Percentiles rank a stretch among this genome's conserved stretches.
Conservation (phyloP, 2,113 vertebrate species). For the Bucco capensis region DNA sequence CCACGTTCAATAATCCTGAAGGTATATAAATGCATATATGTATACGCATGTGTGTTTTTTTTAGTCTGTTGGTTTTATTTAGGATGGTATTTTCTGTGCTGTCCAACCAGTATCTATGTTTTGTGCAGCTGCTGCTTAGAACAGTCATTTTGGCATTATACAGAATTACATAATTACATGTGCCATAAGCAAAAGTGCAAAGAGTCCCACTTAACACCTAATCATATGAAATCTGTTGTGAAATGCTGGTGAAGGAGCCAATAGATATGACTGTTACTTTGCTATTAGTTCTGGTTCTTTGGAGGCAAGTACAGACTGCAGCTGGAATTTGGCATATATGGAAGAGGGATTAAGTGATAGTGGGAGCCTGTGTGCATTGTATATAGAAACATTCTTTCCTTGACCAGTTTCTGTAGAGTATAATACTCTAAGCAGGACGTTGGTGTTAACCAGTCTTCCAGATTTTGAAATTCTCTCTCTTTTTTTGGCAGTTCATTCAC, state of each 20-base stretch:
- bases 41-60: neutral
- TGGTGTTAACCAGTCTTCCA: neutral
- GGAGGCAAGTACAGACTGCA: neutral
- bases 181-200: constrained; percentile 62
- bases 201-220: constrained; percentile 64
- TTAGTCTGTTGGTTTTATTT: neutral
- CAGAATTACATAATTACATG: constrained; percentile 56
- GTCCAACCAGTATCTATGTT: constrained; percentile 16
- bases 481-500: neutral
- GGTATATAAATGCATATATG: neutral
- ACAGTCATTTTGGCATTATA: constrained; percentile 35
- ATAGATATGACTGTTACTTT: constrained; percentile 17
- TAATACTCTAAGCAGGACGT: neutral
- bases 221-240: constrained; percentile 54
- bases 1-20: neutral
- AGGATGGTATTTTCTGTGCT: constrained; percentile 14
- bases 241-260: constrained; percentile 26
- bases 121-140: constrained; percentile 43
- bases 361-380: neutral
- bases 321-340: constrained; percentile 41
- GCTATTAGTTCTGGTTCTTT: neutral
- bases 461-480: neutral
- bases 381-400: constrained; percentile 17
- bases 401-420: neutral
- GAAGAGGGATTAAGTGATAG: constrained; percentile 49